Conservation (phyloP, 2,113 vertebrate genomes). For the Chaetodon auriga region DNA sequence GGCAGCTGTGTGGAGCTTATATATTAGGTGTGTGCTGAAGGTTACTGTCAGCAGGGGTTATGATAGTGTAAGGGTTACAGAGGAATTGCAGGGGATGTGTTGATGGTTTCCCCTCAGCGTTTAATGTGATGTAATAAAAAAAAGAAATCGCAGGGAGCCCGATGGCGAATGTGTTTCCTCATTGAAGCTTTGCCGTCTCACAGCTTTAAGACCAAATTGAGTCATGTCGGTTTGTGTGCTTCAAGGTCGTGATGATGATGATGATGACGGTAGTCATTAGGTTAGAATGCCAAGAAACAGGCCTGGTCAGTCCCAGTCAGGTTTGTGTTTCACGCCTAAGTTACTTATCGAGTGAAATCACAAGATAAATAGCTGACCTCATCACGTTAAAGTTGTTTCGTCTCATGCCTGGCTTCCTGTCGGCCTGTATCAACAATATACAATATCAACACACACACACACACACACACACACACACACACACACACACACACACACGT, state of each 20-base stretch:
- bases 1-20: slow-evolving; percentile 21
- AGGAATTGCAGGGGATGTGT: slow-evolving; percentile 20
- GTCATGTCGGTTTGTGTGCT: slow-evolving; percentile 3
- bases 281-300: slow-evolving; percentile 23
- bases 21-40: slow-evolving; percentile 43
- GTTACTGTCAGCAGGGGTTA: slow-evolving; percentile 57
- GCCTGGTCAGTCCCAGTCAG: neutral
- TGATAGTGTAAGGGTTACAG: slow-evolving; percentile 11
- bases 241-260: slow-evolving; percentile 54
- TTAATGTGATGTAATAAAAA: slow-evolving; percentile 27
- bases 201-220: neutral
- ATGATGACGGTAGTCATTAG: slow-evolving; percentile 4
- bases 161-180: neutral
- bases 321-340: slow-evolving; percentile 1
- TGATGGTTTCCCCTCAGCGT: slow-evolving; percentile 14
- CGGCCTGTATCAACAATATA: neutral
- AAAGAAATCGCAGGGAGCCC: neutral
- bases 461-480: too few relatives aligned
- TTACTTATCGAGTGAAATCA: slow-evolving; percentile 25
- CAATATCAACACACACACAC: neutral
- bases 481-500: neutral
- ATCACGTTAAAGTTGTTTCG: slow-evolving; percentile 22
- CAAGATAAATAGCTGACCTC: slow-evolving; percentile 50
- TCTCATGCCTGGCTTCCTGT: neutral
- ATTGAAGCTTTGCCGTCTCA: neutral